Base-by-base conservation (phyloP, 2,888 invertebrate genomes). In the Entomobrya proxima region DNA sequence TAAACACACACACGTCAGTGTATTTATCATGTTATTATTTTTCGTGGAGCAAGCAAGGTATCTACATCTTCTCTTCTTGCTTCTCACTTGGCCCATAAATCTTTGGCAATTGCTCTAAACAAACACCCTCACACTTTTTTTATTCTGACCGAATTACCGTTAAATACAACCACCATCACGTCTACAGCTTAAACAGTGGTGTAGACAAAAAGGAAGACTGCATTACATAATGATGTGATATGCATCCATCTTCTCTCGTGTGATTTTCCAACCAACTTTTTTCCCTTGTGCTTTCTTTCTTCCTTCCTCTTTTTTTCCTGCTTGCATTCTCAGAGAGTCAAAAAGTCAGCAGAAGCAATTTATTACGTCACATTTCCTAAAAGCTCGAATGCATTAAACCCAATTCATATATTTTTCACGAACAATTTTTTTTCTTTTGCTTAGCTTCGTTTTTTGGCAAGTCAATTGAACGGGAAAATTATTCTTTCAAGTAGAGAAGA, bases 21-120 rank as follows among this genome's bases (percentile, higher is more conserved):
- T 74, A 76, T 55, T 55, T 37, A 55, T 55, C 47, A 27, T 76
- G 21, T 37, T 76, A 76, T 76, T 55, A 76, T 76, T 76, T 35
- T 52, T 32, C 37, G 15, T 52, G 18, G 11, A n/a, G 9, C 24
- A 32, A 7, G 30, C 47, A 15, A 47, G 21, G 37, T 18, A 21
- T 32, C 37, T 18, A 15, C 55, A 37, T 18, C 44, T 40, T n/a
- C 50, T 47, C 21, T n/a, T 21, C 11, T 35, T 52, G 55, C 37
- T 79, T 76, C 55, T 79, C 83, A 69, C 44, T 86, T 37, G 78
- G 64, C 35, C 74, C 85, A 85, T 85, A 85, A 85, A 85, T 85
- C 85, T 85, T 85, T 74, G 74, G 79, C 85, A 85, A 85, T 85
- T 85, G 85, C 85, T 78, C 79, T 85, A 85, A 85, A 85, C 85